These are phyloP conservation scores for Laodelphax striatellus DNA, from an alignment of 1,140 invertebrate genomes.

Conservation along the genomic window DNA sequence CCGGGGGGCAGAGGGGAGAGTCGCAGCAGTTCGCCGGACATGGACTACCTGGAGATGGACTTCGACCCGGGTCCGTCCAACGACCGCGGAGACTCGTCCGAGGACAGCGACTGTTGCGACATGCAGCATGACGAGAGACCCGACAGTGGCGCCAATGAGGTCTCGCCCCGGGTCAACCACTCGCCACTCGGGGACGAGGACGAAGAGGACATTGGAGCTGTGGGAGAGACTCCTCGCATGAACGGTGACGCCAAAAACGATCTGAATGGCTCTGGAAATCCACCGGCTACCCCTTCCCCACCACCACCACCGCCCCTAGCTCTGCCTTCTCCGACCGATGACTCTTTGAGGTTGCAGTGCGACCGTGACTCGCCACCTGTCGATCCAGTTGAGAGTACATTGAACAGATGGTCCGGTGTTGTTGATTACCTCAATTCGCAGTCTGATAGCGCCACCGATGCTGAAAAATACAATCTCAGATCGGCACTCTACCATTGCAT, in stretches of 20 bases:
- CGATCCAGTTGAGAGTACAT: constrained; percentile 28
- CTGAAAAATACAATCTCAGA: constrained; percentile 39
- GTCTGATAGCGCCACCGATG: constrained; percentile 24
- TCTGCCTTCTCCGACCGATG: not conserved
- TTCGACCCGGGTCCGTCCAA: constrained; percentile 64
- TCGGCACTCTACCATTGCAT: constrained; percentile 46
- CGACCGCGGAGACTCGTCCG: constrained; percentile 34
- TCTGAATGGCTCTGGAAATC: not conserved
- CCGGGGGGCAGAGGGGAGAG: not conserved
- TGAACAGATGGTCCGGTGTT: constrained; percentile 31
- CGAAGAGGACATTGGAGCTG: not conserved
- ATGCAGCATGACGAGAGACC: constrained; percentile 7
- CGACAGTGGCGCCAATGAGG: not conserved
- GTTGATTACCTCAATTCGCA: constrained; percentile 6
- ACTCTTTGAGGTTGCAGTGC: constrained; percentile 16
- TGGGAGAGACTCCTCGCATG: not conserved
- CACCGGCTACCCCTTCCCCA: not conserved
- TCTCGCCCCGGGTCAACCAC: not conserved
- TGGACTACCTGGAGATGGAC: constrained; percentile 72
- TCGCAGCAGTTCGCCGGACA: constrained; percentile 52
- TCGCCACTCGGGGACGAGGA: not conserved
- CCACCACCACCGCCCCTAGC: not conserved
- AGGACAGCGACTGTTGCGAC: constrained; percentile 11
- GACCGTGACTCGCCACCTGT: constrained; percentile 44
- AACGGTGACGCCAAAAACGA: not conserved